phyloP scores from a whole-genome alignment of 1,140 invertebrate species.

The Bilobella aurantiaca region DNA sequence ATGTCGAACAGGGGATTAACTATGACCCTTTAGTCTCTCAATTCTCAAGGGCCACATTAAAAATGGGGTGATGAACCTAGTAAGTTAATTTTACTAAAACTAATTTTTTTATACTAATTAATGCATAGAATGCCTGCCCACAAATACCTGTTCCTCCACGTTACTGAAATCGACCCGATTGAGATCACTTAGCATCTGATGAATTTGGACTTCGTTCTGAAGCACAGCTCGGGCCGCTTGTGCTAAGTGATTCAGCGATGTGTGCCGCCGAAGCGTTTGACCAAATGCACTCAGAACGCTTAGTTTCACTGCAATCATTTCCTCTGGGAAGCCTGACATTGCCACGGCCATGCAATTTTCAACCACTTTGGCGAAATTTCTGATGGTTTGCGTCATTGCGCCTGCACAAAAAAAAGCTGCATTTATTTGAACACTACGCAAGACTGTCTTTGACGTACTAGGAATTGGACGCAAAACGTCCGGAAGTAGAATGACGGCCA shows the following conservation, averaged over 20 bases:
- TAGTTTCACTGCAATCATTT: slow-evolving; percentile 72
- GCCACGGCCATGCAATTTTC: slow-evolving; percentile 78
- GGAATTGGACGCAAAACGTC: slow-evolving; percentile 92
- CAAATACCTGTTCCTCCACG: slow-evolving; percentile 75
- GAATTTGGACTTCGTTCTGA: slow-evolving; percentile 88
- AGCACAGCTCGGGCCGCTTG: slow-evolving; percentile 90
- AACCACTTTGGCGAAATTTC: slow-evolving; percentile 85
- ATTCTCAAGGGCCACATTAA: no score
- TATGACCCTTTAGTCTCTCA: no score
- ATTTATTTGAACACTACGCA: neutral
- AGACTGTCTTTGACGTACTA: slow-evolving; percentile 45
- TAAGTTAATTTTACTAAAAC: no score
- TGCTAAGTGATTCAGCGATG: slow-evolving; percentile 93
- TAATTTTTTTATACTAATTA: no score
- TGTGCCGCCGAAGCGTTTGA: slow-evolving; percentile 88
- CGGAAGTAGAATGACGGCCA: slow-evolving; percentile 90
- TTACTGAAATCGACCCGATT: slow-evolving; percentile 96
- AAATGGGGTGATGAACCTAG: no score
- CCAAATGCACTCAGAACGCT: slow-evolving; percentile 81
- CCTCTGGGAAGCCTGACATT: slow-evolving; percentile 72
- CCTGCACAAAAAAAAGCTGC: slow-evolving; percentile 41
- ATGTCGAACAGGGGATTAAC: no score
- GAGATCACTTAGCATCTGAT: slow-evolving; percentile 92
- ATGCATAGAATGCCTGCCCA: no score
- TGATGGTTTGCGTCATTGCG: slow-evolving; percentile 81